A percentile compares a stretch with the other conserved stretches of the same genome.
These are phyloP conservation scores for Elgonia sp. DNA, from an alignment of 2,888 invertebrate species.

Conservation along the genomic window DNA sequence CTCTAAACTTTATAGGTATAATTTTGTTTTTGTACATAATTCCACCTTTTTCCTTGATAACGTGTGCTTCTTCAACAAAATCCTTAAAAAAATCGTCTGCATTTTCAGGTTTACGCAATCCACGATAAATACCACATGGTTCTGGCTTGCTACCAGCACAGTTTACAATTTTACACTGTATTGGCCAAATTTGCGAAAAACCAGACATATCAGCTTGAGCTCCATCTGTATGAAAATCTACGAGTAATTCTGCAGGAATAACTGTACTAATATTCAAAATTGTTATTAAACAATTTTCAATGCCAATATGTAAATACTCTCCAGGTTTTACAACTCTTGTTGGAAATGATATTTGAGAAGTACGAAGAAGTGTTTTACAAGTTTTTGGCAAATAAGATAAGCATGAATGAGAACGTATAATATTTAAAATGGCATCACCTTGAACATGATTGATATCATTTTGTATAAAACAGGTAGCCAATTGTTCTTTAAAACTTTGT, in stretches of 20 bases:
- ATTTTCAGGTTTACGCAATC: constrained; percentile 57
- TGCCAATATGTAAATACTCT: constrained; percentile 46
- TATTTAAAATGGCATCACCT: constrained; percentile 33
- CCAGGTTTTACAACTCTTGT: constrained; percentile 22
- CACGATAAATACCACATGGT: constrained; percentile 74
- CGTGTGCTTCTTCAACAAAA: constrained; percentile 34
- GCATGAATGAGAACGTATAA: constrained; percentile 44
- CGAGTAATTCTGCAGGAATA: constrained; percentile 25
- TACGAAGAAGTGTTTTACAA: constrained; percentile 24
- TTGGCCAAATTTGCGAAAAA: constrained; percentile 75
- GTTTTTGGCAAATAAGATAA: constrained; percentile 27
- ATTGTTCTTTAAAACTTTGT: constrained; percentile 16
- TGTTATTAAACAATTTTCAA: constrained; percentile 16
- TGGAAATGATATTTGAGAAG: background rate
- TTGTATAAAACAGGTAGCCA: constrained; percentile 17
- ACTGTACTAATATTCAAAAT: constrained; percentile 7
- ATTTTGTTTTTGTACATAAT: constrained; percentile 51
- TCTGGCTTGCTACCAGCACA: constrained; percentile 63
- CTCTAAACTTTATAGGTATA: constrained; percentile 50
- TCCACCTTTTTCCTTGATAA: constrained; percentile 62
- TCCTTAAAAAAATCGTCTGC: constrained; percentile 35
- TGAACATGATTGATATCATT: constrained; percentile 40
- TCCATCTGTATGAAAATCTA: constrained; percentile 73
- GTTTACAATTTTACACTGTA: constrained; percentile 73
- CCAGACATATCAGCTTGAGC: constrained; percentile 52